These are phyloP conservation scores for Percopsis transmontana DNA, from an alignment of 2,113 vertebrate genomes.

Conservation along the genomic window DNA sequence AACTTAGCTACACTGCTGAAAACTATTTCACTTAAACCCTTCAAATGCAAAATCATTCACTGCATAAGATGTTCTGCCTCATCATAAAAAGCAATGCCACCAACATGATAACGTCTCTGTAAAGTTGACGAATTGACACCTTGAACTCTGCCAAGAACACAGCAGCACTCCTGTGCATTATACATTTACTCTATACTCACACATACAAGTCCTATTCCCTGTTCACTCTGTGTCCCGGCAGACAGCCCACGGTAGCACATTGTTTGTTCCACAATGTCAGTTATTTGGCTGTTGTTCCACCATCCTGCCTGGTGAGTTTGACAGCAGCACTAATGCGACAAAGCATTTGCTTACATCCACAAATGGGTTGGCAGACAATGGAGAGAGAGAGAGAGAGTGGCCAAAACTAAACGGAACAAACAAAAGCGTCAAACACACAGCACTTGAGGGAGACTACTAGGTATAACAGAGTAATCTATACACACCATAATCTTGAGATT, in stretches of 20 bases:
- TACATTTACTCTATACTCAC: neutral
- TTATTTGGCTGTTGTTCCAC: neutral
- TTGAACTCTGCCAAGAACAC: constrained; percentile 2
- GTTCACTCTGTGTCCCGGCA: neutral
- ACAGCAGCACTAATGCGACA: constrained; percentile 37
- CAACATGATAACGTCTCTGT: neutral
- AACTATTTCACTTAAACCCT: no score
- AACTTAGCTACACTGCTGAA: no score
- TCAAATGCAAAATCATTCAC: no score
- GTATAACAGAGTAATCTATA: no score
- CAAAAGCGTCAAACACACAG: constrained; percentile 1
- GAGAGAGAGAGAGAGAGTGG: neutral
- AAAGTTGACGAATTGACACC: constrained; percentile 15
- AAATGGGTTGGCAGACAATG: constrained; percentile 38
- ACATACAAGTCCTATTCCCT: neutral
- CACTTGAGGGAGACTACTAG: neutral
- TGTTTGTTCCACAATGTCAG: constrained; percentile 5
- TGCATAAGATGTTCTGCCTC: neutral
- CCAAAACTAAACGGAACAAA: constrained; percentile 8
- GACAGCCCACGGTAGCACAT: neutral
- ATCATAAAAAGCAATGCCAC: neutral
- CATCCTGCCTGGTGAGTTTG: constrained; percentile 14
- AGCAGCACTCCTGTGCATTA: neutral
- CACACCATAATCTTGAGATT: no score
- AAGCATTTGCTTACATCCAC: constrained; percentile 52